Base-by-base conservation (phyloP, 1,140 invertebrate genomes). In the Drosophila trapezifrons region DNA sequence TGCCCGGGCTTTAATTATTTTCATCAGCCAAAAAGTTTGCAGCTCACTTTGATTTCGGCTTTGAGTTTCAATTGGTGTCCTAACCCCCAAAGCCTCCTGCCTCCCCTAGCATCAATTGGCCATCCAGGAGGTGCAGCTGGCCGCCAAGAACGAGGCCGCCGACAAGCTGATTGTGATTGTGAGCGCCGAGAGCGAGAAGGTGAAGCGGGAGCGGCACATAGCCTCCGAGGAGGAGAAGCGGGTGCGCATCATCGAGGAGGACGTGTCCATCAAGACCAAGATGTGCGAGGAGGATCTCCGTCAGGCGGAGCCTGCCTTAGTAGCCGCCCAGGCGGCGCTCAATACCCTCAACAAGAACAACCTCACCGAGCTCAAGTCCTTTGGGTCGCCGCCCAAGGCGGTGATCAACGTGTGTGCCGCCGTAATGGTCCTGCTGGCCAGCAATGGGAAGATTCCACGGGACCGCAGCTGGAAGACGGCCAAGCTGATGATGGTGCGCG, bases 271-370 rank as follows among this genome's bases (percentile, higher is more conserved):
- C 95, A 72, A 96, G 94, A 92, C 97, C 42, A 96, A 95, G 91
- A 95, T 97, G 76, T 98, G 98, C 91, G 97, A 97, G 65, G 96
- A 96, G 85, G 98, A 99, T 93, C 93, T 99, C 56, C 95, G 95
- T 0, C 97, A 97, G 91, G 98, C 98, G 9, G 97, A 99, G 91
- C 98, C 98, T 1, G 98, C 98, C 5, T 93, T 99, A n/a, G 92
- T 95, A 3, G 97, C 97, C 25, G 98, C 98, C 3, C 95, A 97
- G 90, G 97, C 96, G 72, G 98, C 98, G 29, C 93, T 99, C 35
- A 96, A 99, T 80, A 99, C 98, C 0, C 92, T 99, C 1, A 98
- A 99, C 91, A 99, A 99, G 92, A 96, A 95, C 72, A 99, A 99
- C 92, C 93, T 99, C 42, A 98, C 98, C 2, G 98, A 99, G 92